phyloP scores from a whole-genome alignment of 2,797 vertebrate species.

The Megalops cyprinoides region DNA sequence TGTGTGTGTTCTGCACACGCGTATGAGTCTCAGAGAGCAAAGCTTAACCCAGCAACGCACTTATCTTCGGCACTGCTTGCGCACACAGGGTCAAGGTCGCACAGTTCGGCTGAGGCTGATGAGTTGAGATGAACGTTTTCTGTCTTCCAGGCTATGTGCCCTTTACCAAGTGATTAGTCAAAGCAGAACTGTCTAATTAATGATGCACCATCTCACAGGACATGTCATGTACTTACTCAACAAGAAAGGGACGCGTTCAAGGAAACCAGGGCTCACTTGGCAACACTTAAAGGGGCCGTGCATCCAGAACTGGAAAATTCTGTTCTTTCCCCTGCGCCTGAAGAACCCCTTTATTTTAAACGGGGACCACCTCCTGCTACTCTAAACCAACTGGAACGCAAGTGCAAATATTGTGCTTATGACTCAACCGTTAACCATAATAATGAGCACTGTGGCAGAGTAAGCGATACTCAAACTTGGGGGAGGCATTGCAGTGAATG shows the following conservation, averaged over 20 bases:
- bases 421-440: conserved; percentile 69
- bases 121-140: conserved; percentile 66
- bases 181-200: conserved; percentile 75
- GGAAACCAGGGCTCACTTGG: conserved; percentile 37
- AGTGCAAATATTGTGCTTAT: conserved; percentile 67
- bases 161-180: conserved; percentile 75
- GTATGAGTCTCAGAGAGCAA: conserved; percentile 54
- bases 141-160: conserved; percentile 69
- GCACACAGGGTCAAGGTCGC: conserved; percentile 63
- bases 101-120: conserved; percentile 56
- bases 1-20: conserved; percentile 39
- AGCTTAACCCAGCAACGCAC: conserved; percentile 52
- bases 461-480: conserved; percentile 38
- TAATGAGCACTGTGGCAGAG: conserved; percentile 44
- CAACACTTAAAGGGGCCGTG: conserved; percentile 19
- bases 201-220: conserved; percentile 64
- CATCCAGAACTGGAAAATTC: conserved; percentile 33
- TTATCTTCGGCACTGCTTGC: conserved; percentile 23
- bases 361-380: conserved; percentile 45
- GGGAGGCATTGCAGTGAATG: conserved; percentile 46
- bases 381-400: conserved; percentile 56
- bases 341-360: conserved; percentile 35
- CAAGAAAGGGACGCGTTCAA: conserved; percentile 54
- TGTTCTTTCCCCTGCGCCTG: conserved; percentile 13
- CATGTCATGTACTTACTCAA: conserved; percentile 58